Percentiles rank a stretch among this genome's conserved stretches.
These are phyloP conservation scores for Acrobasis repandana DNA, from an alignment of 2,888 invertebrate genomes.

Conservation along the genomic window DNA sequence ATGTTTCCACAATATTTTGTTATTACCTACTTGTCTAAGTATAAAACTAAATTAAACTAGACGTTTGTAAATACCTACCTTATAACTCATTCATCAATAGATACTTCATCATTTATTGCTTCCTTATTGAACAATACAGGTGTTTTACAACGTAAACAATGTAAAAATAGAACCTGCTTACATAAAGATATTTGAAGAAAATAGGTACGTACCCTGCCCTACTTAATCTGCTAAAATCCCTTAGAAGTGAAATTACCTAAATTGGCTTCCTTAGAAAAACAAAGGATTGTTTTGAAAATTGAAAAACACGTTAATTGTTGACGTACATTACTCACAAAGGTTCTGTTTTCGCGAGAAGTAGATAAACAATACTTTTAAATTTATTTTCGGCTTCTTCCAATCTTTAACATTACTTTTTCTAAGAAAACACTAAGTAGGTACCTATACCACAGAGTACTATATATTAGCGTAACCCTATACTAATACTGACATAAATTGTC, in stretches of 20 bases:
- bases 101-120: too few species aligned
- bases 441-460: too few species aligned
- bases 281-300: not conserved
- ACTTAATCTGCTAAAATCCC: too few species aligned
- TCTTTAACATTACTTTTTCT: not conserved
- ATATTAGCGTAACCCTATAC: too few species aligned
- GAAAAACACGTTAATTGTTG: not conserved
- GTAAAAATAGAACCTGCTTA: not conserved
- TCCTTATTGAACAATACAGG: too few species aligned
- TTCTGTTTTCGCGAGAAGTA: not conserved
- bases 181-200: not conserved
- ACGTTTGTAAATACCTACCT: not conserved
- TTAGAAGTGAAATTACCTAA: too few species aligned
- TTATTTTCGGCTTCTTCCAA: not conserved
- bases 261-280: not conserved
- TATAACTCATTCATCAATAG: too few species aligned
- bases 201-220: too few species aligned
- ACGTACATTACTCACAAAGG: not conserved
- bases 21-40: too few species aligned
- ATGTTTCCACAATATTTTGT: too few species aligned
- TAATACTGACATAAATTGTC: too few species aligned
- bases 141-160: not conserved
- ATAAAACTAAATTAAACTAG: too few species aligned
- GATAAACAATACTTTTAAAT: not conserved
- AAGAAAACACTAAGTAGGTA: not conserved